phyloP scores from a whole-genome alignment of 2,797 vertebrate genomes.

The Melanotaenia trifasciata region DNA sequence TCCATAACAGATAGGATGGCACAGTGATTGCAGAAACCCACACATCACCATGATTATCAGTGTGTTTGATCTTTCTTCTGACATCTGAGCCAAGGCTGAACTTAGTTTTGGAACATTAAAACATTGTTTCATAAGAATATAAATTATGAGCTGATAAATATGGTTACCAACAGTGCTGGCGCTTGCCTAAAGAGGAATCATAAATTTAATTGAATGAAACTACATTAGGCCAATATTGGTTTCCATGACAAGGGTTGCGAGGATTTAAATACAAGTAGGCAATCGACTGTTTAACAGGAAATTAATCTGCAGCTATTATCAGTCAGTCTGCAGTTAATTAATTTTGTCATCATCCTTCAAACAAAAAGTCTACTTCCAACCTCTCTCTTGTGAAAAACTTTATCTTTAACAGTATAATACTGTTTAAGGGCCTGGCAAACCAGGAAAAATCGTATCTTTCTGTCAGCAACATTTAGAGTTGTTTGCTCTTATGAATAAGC shows the following conservation, averaged over 20 bases:
- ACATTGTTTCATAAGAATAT: neutral
- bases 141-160: neutral
- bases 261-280: neutral
- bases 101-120: neutral
- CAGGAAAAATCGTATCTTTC: neutral
- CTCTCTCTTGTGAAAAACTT: neutral
- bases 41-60: slow-evolving; percentile 2
- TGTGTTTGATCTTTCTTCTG: slow-evolving; percentile 17
- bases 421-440: neutral
- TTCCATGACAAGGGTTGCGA: neutral
- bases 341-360: neutral
- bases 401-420: neutral
- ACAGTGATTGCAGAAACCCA: neutral
- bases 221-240: neutral
- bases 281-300: neutral
- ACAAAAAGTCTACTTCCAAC: neutral
- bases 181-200: neutral
- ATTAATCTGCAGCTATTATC: neutral
- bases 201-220: neutral
- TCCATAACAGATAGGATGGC: slow-evolving; percentile 24
- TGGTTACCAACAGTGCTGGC: neutral
- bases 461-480: neutral
- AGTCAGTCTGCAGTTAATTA: neutral
- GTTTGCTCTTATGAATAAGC: slow-evolving; percentile 5
- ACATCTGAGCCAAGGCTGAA: slow-evolving; percentile 9